Evolutionary conservation across 2,113 vertebrate species (phyloP), one percentile per base, ranked within the genome.

Genomic region (Antidorcas marsupialis): DNA sequence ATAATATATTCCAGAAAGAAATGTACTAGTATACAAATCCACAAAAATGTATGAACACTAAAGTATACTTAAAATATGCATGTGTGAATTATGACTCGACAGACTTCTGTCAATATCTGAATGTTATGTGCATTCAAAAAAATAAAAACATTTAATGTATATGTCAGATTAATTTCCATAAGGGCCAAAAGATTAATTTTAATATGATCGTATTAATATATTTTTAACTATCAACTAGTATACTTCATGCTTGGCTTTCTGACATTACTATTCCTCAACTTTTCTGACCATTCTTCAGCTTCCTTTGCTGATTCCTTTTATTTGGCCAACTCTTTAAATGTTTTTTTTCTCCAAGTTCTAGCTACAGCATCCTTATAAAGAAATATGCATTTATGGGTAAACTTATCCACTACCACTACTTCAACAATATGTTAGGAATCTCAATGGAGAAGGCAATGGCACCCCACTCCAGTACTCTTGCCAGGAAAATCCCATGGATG

Each of bases 1-100:
- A 87, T 88, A 93, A 96, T 45, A 94, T 11, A 93, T 76, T 6
- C 11, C 74, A 94, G 71, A 96, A 45, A 85, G 16, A 96, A 95
- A 95, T 28, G 47, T 39, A 89, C 3, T 19, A 59, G 87, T 64
- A 87, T 59, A 71, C 8, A 95, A 78, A 83, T 62, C 81, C 11
- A 89, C 10, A 92, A 60, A 91, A 93, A 95, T 67, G 89, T 12
- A 88, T 57, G 74, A 92, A 96, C 94, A 93, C 19, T 71, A 83
- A 95, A 57, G 6, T 84, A 91, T 53, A 60, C 28, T 87, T 47
- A 52, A 96, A 95, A 94, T 62, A 94, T 16, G 33, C 86, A 76
- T 6, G 6, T 0, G 86, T 57, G 57, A 93, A 60, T 91, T 92
- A 87, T 39, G 50, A 88, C 3, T 55, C 5, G 45, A 47, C 43